Evolutionary conservation across 2,888 invertebrate species (phyloP).

Genomic region (Autographa pulchrina): DNA sequence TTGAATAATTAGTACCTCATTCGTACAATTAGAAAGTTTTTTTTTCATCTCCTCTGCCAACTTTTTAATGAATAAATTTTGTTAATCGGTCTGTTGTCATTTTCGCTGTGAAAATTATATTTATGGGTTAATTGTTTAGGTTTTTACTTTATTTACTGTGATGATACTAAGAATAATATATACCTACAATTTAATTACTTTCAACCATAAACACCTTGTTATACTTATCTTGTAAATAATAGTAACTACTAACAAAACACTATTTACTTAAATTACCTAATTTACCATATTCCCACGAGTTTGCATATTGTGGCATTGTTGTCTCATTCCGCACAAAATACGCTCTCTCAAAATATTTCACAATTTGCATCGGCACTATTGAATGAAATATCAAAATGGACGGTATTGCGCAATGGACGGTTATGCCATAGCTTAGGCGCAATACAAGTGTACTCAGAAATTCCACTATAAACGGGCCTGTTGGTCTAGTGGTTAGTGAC

Average conservation of each 20-base stretch:
- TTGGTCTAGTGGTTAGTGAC: too few species aligned
- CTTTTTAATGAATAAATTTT: slow-evolving; percentile 73
- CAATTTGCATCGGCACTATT: slow-evolving; percentile 50
- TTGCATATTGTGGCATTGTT: not conserved
- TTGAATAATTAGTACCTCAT: slow-evolving; percentile 85
- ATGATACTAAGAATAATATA: not conserved
- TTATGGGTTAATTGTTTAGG: slow-evolving; percentile 9
- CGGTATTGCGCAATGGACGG: slow-evolving; percentile 43
- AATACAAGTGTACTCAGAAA: slow-evolving; percentile 34
- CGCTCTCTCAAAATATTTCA: slow-evolving; percentile 51
- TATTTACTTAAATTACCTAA: too few species aligned
- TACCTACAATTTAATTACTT: too few species aligned
- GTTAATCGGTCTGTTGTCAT: slow-evolving; percentile 52
- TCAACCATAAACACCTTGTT: too few species aligned
- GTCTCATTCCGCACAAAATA: slow-evolving; percentile 18
- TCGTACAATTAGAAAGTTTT: slow-evolving; percentile 76
- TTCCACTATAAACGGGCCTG: not conserved
- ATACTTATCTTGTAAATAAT: not conserved
- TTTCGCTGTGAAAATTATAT: slow-evolving; percentile 23
- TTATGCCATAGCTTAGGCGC: slow-evolving; percentile 39
- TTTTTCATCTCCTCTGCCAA: slow-evolving; percentile 64
- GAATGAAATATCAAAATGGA: slow-evolving; percentile 58
- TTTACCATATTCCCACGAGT: not conserved
- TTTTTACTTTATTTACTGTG: not conserved
- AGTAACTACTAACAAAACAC: not conserved